phyloP scores from a whole-genome alignment of 2,888 invertebrate genomes.

The Aspidapion aeneum region DNA sequence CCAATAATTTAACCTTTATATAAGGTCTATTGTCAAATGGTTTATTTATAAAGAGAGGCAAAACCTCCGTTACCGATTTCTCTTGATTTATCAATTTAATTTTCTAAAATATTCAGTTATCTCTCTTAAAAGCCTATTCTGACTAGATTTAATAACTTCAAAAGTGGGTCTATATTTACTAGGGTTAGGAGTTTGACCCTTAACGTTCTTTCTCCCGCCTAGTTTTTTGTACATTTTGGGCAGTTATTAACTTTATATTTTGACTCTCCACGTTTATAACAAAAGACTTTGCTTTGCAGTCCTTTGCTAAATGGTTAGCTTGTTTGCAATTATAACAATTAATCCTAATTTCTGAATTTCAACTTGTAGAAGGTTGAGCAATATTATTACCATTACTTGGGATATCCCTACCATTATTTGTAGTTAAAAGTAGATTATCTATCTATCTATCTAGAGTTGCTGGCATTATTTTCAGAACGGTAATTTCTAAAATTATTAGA shows the following conservation, averaged over 20 bases:
- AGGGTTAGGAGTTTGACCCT: background rate
- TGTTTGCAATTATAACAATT: background rate
- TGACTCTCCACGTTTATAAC: background rate
- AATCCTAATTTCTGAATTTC: no score
- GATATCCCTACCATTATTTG: no score
- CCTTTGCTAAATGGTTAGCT: background rate
- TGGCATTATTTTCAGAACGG: no score
- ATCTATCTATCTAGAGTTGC: no score
- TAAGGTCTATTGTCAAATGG: background rate
- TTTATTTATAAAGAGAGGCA: background rate
- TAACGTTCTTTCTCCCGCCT: background rate
- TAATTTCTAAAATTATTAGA: no score
- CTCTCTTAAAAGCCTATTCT: no score
- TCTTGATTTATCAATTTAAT: no score
- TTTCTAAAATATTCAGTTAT: no score
- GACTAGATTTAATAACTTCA: background rate
- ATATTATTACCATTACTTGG: no score
- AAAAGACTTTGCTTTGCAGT: background rate
- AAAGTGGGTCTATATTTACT: background rate
- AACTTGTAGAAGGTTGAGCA: no score
- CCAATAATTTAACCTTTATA: background rate
- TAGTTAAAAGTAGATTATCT: no score
- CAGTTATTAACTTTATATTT: background rate
- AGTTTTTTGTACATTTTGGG: background rate
- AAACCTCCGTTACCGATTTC: no score